These are phyloP conservation scores for Piliocolobus tephrosceles DNA, from an alignment of 2,113 vertebrate genomes.

Conservation along the genomic window DNA sequence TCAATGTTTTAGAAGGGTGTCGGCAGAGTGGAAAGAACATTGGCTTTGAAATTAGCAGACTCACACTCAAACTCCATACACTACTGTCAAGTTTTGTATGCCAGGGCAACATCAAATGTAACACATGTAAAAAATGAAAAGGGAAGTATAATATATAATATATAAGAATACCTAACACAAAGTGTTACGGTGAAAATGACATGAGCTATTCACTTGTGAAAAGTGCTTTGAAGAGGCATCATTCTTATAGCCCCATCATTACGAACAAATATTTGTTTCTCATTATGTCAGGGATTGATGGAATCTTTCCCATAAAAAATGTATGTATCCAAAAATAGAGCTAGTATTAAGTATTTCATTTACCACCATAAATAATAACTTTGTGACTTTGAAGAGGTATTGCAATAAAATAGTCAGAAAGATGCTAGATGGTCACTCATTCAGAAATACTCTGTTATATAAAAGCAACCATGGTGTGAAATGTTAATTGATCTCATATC, in stretches of 20 bases:
- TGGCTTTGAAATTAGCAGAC: not conserved
- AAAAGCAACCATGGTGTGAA: not conserved
- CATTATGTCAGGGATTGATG: not conserved
- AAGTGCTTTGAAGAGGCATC: not conserved
- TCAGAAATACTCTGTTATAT: not conserved
- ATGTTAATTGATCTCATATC: not conserved
- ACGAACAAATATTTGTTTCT: not conserved
- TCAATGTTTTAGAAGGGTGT: not conserved
- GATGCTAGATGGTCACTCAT: not conserved
- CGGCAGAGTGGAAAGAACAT: not conserved
- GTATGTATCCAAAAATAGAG: not conserved
- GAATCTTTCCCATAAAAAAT: not conserved
- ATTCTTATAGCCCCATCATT: not conserved
- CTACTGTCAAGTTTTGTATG: not conserved
- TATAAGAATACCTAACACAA: not conserved
- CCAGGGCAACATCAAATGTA: not conserved
- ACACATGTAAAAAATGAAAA: not conserved
- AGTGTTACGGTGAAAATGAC: not conserved
- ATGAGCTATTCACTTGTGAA: not conserved
- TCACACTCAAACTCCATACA: not conserved
- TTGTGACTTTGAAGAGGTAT: not conserved
- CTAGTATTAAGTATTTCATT: not conserved
- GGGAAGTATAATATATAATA: not conserved
- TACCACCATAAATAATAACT: not conserved
- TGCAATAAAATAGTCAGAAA: not conserved